Conservation (phyloP, 2,113 vertebrate genomes). For the Embiotoca jacksoni region DNA sequence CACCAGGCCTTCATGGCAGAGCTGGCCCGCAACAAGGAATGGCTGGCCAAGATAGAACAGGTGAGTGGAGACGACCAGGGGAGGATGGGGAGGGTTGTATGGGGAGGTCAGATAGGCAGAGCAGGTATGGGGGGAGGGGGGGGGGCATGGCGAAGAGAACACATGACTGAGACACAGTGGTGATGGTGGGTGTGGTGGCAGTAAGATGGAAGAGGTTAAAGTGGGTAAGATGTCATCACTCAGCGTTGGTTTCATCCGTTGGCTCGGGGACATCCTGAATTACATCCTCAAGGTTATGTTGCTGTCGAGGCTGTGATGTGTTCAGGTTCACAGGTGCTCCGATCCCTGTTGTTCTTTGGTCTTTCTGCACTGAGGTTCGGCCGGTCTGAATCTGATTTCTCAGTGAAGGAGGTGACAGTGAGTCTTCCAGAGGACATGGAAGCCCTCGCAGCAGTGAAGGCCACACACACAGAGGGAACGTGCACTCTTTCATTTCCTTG, state of each 20-base stretch:
- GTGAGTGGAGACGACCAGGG: slow-evolving; percentile 81
- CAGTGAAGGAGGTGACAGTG: slow-evolving; percentile 32
- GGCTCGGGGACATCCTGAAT: slow-evolving; percentile 67
- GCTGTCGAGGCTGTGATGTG: slow-evolving; percentile 48
- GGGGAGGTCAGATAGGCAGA: slow-evolving; percentile 53
- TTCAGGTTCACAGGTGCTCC: slow-evolving; percentile 52
- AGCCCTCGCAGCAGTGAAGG: slow-evolving; percentile 41
- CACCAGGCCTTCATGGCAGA: slow-evolving; percentile 96
- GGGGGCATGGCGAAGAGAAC: slow-evolving; percentile 20
- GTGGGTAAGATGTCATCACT: slow-evolving; percentile 66
- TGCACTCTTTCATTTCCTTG: not conserved
- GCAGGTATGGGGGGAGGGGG: slow-evolving; percentile 27
- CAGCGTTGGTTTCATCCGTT: slow-evolving; percentile 59
- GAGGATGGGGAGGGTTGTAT: slow-evolving; percentile 9
- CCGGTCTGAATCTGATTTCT: slow-evolving; percentile 15
- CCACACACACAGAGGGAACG: slow-evolving; percentile 5
- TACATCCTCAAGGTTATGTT: slow-evolving; percentile 78
- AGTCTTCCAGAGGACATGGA: slow-evolving; percentile 49
- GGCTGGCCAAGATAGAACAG: slow-evolving; percentile 95
- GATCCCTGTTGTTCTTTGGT: slow-evolving; percentile 16
- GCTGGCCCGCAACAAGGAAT: slow-evolving; percentile 94
- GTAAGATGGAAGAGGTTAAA: slow-evolving; percentile 42
- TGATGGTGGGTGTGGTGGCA: slow-evolving; percentile 66
- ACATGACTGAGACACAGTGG: slow-evolving; percentile 42
- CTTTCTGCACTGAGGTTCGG: slow-evolving; percentile 13